Evolutionary conservation across 2,797 vertebrate species (phyloP), one percentile per base, ranked within the genome.

Genomic region (Myripristis murdjan): DNA sequence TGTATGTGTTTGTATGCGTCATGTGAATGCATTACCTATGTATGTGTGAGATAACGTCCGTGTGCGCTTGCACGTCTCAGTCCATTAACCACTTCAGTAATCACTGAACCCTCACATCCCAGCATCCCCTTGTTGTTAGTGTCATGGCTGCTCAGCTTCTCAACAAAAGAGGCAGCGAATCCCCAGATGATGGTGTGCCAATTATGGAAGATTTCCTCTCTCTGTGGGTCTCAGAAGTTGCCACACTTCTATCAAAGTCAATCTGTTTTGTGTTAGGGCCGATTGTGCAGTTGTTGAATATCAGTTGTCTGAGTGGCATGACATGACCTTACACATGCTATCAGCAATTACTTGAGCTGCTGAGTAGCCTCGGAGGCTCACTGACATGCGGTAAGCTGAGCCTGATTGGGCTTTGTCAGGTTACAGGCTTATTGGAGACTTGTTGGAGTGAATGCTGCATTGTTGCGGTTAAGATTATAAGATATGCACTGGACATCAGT

Each of bases 201-300:
- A 51, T 59, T 49, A 49, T 58, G 48, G 49, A 69, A 66, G 51
- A 78, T 44, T 82, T 18, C 10, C 31, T 59, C 20, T 49, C 10
- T 57, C 39, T 67, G 67, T 68, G 47, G 56, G 62, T 81, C 47
- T 62, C 61, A 51, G 57, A 73, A 47, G 48, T 64, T 82, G 70
- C 89, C 77, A 81, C 76, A 82, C 59, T 77, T 75, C 60, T 64
- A 79, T 74, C 44, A 52, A 80, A 86, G 82, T 88, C 86, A 87
- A 72, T 89, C 81, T 89, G 86, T 87, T 89, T 90, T 77, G 79
- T 88, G 82, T 90, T 88, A 72, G 54, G 77, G 82, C 81, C 87
- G 87, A 90, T 85, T 77, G 73, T 86, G 88, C 83, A 87, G 72
- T 90, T 84, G 87, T 78, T 83, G 77, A 79, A 78, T 90, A 90